Conservation (phyloP, 2,797 vertebrate genomes). For the Peromyscus melanophrys region DNA sequence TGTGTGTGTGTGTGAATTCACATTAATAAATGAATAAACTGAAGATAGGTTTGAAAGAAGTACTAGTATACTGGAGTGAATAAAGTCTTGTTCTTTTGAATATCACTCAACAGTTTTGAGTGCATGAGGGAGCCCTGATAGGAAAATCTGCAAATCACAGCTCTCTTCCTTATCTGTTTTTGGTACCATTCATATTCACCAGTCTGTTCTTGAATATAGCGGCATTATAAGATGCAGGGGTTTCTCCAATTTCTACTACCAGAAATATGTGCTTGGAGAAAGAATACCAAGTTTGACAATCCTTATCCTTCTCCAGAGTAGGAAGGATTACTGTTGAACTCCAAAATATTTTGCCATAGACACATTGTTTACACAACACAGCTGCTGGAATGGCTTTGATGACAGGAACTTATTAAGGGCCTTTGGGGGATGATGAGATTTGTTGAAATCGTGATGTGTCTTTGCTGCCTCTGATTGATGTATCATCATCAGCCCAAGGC, state of each 20-base stretch:
- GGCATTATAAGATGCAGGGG: neutral
- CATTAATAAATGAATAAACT: neutral
- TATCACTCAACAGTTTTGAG: neutral
- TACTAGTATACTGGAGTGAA: neutral
- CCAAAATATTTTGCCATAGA: conserved; percentile 74
- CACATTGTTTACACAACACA: conserved; percentile 77
- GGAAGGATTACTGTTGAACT: conserved; percentile 47
- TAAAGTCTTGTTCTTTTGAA: neutral
- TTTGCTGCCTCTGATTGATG: conserved; percentile 77
- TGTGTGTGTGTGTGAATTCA: neutral
- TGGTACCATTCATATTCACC: neutral
- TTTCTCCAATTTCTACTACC: neutral
- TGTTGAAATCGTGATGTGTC: conserved; percentile 77
- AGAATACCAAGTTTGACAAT: neutral
- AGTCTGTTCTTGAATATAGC: neutral
- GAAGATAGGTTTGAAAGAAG: neutral
- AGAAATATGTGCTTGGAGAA: neutral
- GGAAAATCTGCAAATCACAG: neutral
- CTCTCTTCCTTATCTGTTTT: neutral
- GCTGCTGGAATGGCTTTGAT: conserved; percentile 72
- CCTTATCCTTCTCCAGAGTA: neutral
- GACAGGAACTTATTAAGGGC: conserved; percentile 80
- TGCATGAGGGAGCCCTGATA: neutral
- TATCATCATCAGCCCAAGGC: conserved; percentile 40
- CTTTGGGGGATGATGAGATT: conserved; percentile 79